Percentiles rank a stretch among this genome's conserved stretches.
These are phyloP conservation scores for Sarcophilus harrisii DNA, from an alignment of 2,797 vertebrate genomes.

Conservation along the genomic window DNA sequence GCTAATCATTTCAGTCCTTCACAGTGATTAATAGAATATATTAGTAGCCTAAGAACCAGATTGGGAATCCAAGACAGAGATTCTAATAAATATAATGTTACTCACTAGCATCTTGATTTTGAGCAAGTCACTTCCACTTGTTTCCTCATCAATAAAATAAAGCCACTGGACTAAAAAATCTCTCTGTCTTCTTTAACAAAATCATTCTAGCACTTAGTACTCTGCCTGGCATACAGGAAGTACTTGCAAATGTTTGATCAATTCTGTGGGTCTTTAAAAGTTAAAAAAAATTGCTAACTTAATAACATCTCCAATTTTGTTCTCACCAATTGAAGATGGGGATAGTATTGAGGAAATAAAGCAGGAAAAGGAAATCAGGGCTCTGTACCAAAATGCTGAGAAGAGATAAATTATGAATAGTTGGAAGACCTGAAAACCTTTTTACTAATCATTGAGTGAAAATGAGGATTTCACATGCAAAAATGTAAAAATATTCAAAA, in stretches of 20 bases:
- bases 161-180: not conserved
- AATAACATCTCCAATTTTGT: not conserved
- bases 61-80: not conserved
- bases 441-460: not conserved
- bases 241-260: not conserved
- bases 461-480: not conserved
- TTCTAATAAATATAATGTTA: not conserved
- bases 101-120: not conserved
- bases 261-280: not conserved
- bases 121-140: not conserved
- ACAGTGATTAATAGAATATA: not conserved
- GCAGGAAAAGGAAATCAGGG: not conserved
- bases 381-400: not conserved
- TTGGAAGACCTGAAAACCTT: not conserved
- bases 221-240: not conserved
- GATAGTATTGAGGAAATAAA: not conserved
- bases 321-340: not conserved
- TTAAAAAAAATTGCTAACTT: not conserved
- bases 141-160: not conserved
- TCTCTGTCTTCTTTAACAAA: not conserved
- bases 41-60: not conserved
- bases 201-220: not conserved
- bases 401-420: not conserved
- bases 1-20: not conserved
- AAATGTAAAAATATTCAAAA: not conserved